phyloP scores from a whole-genome alignment of 2,888 invertebrate species.

The Elmis aenea region DNA sequence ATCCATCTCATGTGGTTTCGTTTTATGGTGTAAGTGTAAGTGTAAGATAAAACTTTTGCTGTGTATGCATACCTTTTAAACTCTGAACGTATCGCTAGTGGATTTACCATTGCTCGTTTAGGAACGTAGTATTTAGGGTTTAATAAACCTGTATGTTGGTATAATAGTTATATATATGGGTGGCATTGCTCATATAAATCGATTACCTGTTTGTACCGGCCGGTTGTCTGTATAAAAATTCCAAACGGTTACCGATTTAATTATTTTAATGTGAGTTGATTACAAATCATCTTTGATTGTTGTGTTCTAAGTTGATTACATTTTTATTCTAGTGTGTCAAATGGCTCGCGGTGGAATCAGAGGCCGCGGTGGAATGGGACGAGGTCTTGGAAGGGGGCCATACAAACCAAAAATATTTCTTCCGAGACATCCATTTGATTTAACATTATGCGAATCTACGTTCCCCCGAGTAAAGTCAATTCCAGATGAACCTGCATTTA shows the following conservation, averaged over 20 bases:
- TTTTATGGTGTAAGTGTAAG: too few relatives aligned
- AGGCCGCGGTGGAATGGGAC: constrained; percentile 57
- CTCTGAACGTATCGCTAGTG: too few relatives aligned
- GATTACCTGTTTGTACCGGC: too few relatives aligned
- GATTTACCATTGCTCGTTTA: too few relatives aligned
- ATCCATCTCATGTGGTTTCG: too few relatives aligned
- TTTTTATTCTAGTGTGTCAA: constrained; percentile 20
- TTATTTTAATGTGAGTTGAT: background rate
- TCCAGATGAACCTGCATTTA: constrained; percentile 79
- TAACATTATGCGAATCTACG: constrained; percentile 80
- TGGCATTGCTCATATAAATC: too few relatives aligned
- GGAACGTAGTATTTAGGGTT: too few relatives aligned
- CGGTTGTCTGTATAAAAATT: too few relatives aligned
- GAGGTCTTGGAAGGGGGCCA: constrained; percentile 59
- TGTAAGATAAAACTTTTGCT: too few relatives aligned
- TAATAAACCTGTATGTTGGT: too few relatives aligned
- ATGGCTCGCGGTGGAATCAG: constrained; percentile 74
- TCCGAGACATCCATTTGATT: constrained; percentile 80
- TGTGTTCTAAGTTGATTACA: constrained; percentile 5
- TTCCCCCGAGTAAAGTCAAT: constrained; percentile 81
- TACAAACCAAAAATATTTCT: constrained; percentile 61
- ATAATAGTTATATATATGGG: too few relatives aligned
- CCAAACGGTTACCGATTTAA: background rate
- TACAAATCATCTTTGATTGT: background rate
- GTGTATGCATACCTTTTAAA: too few relatives aligned